These are phyloP conservation scores for Sipunculus nudus DNA, from an alignment of 2,888 invertebrate genomes.

Conservation along the genomic window DNA sequence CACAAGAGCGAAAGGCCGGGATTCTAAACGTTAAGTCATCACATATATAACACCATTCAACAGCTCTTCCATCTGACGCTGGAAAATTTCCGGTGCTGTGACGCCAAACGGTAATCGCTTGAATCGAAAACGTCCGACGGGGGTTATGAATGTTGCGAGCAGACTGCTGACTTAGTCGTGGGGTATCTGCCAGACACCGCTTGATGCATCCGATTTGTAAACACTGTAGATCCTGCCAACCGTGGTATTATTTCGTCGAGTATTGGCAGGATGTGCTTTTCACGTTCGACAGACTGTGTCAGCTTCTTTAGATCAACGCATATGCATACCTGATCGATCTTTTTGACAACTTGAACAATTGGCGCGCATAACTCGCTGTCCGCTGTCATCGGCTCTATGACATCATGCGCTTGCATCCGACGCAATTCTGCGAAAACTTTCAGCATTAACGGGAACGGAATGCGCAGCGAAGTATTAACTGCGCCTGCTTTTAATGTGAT, in stretches of 20 bases:
- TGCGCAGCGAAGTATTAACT: not conserved
- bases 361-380: not conserved
- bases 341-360: not conserved
- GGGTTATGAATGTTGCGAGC: not conserved
- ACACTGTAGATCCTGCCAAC: not conserved
- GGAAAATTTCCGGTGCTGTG: not conserved
- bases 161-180: not conserved
- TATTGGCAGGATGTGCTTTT: not conserved
- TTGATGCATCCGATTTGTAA: not conserved
- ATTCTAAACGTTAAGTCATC: no score
- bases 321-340: not conserved
- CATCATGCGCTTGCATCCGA: not conserved
- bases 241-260: not conserved
- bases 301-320: not conserved
- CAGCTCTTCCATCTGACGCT: not conserved
- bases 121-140: not conserved
- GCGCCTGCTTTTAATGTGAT: no score
- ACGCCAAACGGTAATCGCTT: not conserved
- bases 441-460: not conserved
- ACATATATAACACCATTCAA: no score
- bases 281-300: not conserved
- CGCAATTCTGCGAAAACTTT: not conserved
- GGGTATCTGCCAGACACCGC: not conserved
- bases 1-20: no score
- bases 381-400: not conserved